phyloP scores from a whole-genome alignment of 2,113 vertebrate species.

The Platichthys flesus region DNA sequence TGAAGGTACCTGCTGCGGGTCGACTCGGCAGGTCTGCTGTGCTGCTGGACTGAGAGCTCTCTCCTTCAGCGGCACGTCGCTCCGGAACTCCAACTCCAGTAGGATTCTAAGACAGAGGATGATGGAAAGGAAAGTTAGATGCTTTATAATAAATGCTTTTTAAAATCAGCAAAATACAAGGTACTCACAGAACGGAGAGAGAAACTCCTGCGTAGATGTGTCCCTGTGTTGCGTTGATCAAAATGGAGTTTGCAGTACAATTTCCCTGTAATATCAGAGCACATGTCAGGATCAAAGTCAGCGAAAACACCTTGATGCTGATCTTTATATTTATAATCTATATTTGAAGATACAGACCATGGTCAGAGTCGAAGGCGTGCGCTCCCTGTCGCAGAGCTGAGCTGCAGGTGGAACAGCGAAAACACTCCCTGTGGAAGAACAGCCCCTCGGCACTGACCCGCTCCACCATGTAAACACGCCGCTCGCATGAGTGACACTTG shows the following conservation, averaged over 20 bases:
- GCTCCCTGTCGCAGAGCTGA: constrained; percentile 87
- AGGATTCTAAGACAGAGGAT: constrained; percentile 35
- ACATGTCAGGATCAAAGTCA: constrained; percentile 1
- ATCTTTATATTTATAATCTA: neutral
- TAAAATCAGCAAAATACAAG: neutral
- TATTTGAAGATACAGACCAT: constrained; percentile 79
- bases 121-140: constrained; percentile 1
- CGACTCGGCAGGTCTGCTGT: constrained; percentile 78
- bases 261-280: constrained; percentile 83
- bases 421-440: constrained; percentile 97
- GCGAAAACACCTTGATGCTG: neutral
- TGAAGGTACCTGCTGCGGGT: constrained; percentile 91
- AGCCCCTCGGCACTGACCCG: constrained; percentile 91
- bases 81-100: constrained; percentile 18
- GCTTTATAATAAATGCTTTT: neutral
- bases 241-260: constrained; percentile 97
- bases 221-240: constrained; percentile 85
- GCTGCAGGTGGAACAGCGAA: constrained; percentile 90
- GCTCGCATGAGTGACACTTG: constrained; percentile 91
- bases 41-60: constrained; percentile 60
- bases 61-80: constrained; percentile 47
- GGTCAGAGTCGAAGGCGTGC: constrained; percentile 90
- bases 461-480: constrained; percentile 94
- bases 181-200: constrained; percentile 77
- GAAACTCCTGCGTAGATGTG: constrained; percentile 83